Evolutionary conservation across 2,113 vertebrate genomes (phyloP).

Genomic region (Panthera leo): DNA sequence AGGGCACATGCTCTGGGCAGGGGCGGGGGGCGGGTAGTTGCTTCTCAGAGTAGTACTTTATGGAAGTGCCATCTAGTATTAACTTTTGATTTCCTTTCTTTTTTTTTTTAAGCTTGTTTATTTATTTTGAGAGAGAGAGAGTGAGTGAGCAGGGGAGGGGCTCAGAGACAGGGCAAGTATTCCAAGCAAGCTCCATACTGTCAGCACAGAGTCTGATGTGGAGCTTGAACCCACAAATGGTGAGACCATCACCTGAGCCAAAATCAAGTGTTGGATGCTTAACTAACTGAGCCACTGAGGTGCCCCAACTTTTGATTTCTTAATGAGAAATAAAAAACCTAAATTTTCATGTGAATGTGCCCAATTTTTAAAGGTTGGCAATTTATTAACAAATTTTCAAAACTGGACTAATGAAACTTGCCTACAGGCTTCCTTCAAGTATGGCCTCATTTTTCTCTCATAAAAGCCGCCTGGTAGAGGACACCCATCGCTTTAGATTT

Average conservation of each 20-base stretch:
- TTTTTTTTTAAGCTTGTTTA: too few relatives aligned
- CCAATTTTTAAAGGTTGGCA: neutral
- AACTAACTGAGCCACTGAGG: too few relatives aligned
- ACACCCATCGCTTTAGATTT: neutral
- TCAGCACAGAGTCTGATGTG: too few relatives aligned
- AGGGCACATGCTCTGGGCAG: neutral
- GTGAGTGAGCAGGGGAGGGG: too few relatives aligned
- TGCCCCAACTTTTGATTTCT: neutral
- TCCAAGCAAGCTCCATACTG: too few relatives aligned
- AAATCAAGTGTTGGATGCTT: too few relatives aligned
- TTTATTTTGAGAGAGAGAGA: too few relatives aligned
- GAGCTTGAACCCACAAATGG: too few relatives aligned
- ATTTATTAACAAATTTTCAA: neutral
- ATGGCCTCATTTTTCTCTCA: neutral
- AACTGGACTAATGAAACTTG: neutral
- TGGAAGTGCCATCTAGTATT: neutral
- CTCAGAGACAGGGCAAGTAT: too few relatives aligned
- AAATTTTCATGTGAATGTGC: neutral
- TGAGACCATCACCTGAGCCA: too few relatives aligned
- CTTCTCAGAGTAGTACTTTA: neutral
- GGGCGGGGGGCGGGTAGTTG: neutral
- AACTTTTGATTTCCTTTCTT: neutral
- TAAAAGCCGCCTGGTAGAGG: neutral
- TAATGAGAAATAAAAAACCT: neutral
- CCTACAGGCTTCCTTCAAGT: neutral